Evolutionary conservation across 2,113 vertebrate species (phyloP), one percentile per base, ranked within the genome.

Genomic region (Herpetotheres cachinnans): DNA sequence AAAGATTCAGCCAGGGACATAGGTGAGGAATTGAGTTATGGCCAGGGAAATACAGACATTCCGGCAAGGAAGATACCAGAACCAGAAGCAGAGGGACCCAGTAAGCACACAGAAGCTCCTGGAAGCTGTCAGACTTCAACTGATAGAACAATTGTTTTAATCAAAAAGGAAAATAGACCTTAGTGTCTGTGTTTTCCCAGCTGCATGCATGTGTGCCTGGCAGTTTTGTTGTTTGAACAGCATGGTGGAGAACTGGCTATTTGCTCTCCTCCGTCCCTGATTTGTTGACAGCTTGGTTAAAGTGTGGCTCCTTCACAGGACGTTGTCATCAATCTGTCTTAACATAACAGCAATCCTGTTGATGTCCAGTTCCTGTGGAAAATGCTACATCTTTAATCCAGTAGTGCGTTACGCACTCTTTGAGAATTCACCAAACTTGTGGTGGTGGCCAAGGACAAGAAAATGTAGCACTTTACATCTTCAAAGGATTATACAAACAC

Each of bases 111-210:
- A 93, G 80, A 82, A 97, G 86, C 86, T 92, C 34, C 63, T 55
- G 59, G 72, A 92, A 95, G 56, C 61, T 90, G 63, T 86, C 49
- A 71, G 79, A 58, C 36, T 93, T 86, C 22, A 82, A 49, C 65
- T 79, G 63, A 78, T 92, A 84, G 93, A 91, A 36, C 27, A 47
- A 29, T 86, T 82, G 21, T 82, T 93, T 91, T 92, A 93, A 89
- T 95, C 76, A n/a, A 65, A 91, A 93, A 65, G 34, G 36, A 97
- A 95, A 96, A 95, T 40, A 95, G 66, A 86, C 29, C 11, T 76
- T 66, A 82, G 26, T 76, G 69, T 38, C 73, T 89, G 5, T 96
- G 80, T 96, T 97, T 95, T 97, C 70, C 50, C 81, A 95, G 86
- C 65, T 96, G 94, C 73, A 91, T 47, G 73, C 19, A 3, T 87